Evolutionary conservation across 2,113 vertebrate genomes (phyloP), one percentile per base, ranked within the genome.

Genomic region (Prochilodus magdalenae): DNA sequence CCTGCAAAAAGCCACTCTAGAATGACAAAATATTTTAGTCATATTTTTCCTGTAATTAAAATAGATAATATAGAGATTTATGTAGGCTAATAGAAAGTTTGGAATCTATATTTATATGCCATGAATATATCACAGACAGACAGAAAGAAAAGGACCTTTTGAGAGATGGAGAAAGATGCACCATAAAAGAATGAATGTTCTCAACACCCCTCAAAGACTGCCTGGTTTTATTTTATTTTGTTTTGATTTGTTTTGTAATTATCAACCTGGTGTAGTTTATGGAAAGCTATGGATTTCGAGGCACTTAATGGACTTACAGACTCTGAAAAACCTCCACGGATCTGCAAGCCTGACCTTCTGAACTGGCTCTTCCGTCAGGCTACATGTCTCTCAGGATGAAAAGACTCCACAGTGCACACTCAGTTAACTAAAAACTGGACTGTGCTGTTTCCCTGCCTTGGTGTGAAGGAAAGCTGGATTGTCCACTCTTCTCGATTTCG

Each of bases 1-100:
- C 82, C 60, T 81, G 87, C n/a, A n/a, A n/a, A 91, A 93, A 89
- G 91, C 90, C 92, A 94, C 93, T 93, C 92, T 93, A 87, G 73
- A 65, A 88, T 69, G 89, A 81, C 80, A 69, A 89, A 83, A 53
- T 88, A 86, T 90, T 91, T 91, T 88, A 33, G 5, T 44, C 5
- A 85, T 73, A 91, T 88, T 86, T n/a, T 91, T 89, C 85, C 51
- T 83, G 91, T 91, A 89, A 88, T 82, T 71, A 67, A 82, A 44
- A 81, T 55, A 44, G 76, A 65, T 90, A 79, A 53, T 44, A 73
- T 47, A 66, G 29, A 77, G 73, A 83, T 85, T 75, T 88, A 83
- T 91, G 87, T 84, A 86, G 78, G 67, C 51, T 67, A 65, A 84
- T 70, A 81, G 36, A 80, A 55, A 59, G 73, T 66, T 20, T 36